Percentiles rank a stretch among this genome's conserved stretches.
Conservation (phyloP, 2,113 vertebrate species). For the Fukomys damarensis region DNA sequence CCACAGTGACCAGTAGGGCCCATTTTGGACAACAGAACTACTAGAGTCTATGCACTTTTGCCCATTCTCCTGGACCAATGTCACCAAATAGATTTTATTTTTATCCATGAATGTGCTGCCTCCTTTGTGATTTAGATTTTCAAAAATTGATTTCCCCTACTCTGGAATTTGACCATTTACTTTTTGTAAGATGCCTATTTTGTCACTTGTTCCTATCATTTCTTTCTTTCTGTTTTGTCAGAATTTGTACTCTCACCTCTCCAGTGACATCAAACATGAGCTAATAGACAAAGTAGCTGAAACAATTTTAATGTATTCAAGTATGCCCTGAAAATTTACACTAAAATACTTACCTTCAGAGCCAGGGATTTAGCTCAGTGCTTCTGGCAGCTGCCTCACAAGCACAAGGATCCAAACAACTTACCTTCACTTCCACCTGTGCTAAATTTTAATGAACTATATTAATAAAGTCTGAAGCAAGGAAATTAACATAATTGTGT, state of each 20-base stretch:
- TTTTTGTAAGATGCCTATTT: neutral
- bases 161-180: neutral
- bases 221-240: neutral
- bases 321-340: conserved; percentile 73
- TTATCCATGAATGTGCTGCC: neutral
- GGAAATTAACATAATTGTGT: conserved; percentile 72
- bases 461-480: conserved; percentile 78
- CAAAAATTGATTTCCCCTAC: neutral
- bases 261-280: conserved; percentile 47
- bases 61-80: neutral
- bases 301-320: conserved; percentile 61
- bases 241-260: neutral
- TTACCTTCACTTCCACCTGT: conserved; percentile 78
- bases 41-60: neutral
- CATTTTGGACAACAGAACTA: neutral
- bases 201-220: neutral
- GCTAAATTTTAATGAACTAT: conserved; percentile 63
- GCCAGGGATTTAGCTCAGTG: no score
- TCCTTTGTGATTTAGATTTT: neutral
- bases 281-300: conserved; percentile 66
- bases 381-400: no score
- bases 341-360: conserved; percentile 77
- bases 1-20: neutral
- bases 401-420: no score
- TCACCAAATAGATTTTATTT: neutral